phyloP scores from a whole-genome alignment of 2,113 vertebrate genomes.

The Isurus oxyrinchus region DNA sequence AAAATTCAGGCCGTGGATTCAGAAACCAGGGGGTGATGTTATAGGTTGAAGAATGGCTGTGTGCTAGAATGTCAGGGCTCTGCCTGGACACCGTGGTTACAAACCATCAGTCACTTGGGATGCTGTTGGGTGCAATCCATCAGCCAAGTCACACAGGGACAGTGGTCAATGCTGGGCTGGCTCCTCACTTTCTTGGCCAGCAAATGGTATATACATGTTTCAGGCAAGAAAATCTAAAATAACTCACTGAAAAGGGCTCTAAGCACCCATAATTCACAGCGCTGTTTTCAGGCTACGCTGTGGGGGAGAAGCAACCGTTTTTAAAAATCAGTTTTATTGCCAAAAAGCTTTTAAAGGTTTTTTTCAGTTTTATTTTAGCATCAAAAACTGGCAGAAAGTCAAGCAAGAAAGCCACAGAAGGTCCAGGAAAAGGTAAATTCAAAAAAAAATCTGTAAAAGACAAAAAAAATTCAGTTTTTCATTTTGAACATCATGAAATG shows the following conservation, averaged over 20 bases:
- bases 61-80: neutral
- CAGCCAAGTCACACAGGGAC: conserved; percentile 14
- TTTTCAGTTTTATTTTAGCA: neutral
- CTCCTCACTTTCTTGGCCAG: neutral
- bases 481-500: neutral
- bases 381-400: neutral
- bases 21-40: neutral
- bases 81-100: neutral
- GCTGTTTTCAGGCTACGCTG: neutral
- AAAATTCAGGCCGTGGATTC: too few relatives aligned
- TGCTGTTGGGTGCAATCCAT: conserved; percentile 36
- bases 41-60: neutral
- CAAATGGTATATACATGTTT: neutral
- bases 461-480: neutral
- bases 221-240: neutral
- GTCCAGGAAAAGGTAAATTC: neutral
- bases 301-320: too few relatives aligned
- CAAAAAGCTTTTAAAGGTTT: neutral
- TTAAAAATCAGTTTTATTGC: neutral
- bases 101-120: neutral
- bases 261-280: neutral
- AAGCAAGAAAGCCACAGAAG: neutral
- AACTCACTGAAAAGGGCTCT: neutral
- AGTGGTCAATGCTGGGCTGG: neutral
- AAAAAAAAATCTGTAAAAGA: neutral